Conservation (phyloP, 2,113 vertebrate species). For the Dicrurus megarhynchus region DNA sequence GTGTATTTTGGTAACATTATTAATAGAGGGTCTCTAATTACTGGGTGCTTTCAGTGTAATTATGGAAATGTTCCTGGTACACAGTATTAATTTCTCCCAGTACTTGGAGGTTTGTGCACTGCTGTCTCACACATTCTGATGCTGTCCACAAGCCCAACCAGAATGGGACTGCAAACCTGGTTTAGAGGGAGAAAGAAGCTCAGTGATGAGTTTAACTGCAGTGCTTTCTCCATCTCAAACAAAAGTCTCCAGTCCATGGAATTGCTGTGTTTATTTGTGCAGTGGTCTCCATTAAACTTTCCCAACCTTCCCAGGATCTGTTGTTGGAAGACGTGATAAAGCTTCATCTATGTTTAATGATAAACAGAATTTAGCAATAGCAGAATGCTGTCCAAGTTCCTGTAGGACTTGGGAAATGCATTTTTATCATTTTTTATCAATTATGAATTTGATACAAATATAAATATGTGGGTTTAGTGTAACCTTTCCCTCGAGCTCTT, state of each 20-base stretch:
- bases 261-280: neutral
- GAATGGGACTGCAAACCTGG: neutral
- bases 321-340: neutral
- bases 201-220: neutral
- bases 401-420: neutral
- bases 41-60: constrained; percentile 30
- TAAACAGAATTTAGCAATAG: neutral
- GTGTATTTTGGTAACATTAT: constrained; percentile 47
- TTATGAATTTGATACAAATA: neutral
- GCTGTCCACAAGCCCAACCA: neutral
- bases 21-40: constrained; percentile 51
- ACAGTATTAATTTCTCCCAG: neutral
- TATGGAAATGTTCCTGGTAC: constrained; percentile 12
- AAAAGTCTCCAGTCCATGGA: neutral
- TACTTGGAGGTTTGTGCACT: neutral
- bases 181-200: neutral
- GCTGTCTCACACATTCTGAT: neutral
- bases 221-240: neutral
- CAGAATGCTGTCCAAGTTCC: neutral
- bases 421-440: neutral
- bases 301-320: neutral
- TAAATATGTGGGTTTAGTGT: neutral
- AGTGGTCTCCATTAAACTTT: neutral
- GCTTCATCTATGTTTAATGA: neutral
- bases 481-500: neutral